Percentiles rank a stretch among this genome's conserved stretches.
Evolutionary conservation across 2,888 invertebrate species (phyloP).

Genomic region (Folsomia manolachei): DNA sequence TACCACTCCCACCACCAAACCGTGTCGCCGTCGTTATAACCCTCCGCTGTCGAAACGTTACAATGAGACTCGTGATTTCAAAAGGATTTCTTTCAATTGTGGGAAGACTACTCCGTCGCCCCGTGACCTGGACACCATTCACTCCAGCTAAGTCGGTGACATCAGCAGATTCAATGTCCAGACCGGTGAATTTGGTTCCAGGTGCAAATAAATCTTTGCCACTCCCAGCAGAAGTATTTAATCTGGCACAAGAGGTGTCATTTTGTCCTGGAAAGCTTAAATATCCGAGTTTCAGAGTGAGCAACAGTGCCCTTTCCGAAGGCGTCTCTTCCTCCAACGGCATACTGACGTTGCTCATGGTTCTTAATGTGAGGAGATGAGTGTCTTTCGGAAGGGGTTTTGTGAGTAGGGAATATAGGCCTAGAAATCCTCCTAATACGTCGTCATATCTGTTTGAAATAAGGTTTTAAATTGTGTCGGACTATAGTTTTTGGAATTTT

Average conservation of each 20-base stretch:
- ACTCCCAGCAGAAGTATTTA: not conserved
- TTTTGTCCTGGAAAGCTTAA: slow-evolving; percentile 16
- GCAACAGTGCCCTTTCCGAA: slow-evolving; percentile 25
- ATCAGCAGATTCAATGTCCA: not conserved
- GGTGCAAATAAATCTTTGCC: slow-evolving; percentile 9
- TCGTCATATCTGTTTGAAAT: no score
- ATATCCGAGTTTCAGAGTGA: slow-evolving; percentile 32
- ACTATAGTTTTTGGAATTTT: no score
- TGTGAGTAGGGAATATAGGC: slow-evolving; percentile 40
- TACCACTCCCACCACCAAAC: no score
- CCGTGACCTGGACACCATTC: not conserved
- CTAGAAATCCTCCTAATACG: not conserved
- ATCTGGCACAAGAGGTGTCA: not conserved
- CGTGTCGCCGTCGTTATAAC: no score
- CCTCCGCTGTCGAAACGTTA: slow-evolving; percentile 14
- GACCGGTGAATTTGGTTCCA: slow-evolving; percentile 9
- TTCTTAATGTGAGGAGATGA: slow-evolving; percentile 75
- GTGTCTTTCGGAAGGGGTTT: slow-evolving; percentile 67
- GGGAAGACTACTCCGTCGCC: not conserved
- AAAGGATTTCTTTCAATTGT: slow-evolving; percentile 7
- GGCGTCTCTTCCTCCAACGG: slow-evolving; percentile 17
- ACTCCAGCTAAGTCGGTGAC: slow-evolving; percentile 17
- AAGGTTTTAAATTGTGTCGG: no score
- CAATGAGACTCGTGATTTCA: slow-evolving; percentile 24
- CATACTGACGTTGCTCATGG: slow-evolving; percentile 64